Base-by-base conservation (phyloP, 2,113 vertebrate genomes). In the Cyprinodon brontotheroides region DNA sequence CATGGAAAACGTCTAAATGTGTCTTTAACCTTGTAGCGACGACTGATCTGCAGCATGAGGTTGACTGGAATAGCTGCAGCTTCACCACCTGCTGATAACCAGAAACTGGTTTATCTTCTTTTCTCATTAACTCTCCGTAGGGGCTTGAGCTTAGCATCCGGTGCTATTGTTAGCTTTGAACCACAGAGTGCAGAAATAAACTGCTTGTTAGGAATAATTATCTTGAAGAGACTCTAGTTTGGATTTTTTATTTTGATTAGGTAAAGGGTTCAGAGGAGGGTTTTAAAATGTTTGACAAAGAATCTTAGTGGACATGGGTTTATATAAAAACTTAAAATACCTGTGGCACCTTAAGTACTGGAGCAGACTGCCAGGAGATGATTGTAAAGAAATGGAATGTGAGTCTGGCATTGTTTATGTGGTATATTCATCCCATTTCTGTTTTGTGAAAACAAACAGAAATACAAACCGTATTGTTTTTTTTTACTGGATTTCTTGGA, bases 181-280 rank as follows among this genome's bases (percentile, higher is more conserved):
- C 80, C 74, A 61, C 69, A 71, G 50, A 70, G 11, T 12, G 45
- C 61, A 47, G 36, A 78, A 79, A 84, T 77, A 84, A 72, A 80
- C 60, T 2, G 15, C 29, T 39, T 50, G n/a, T 72, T 68, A 20
- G 68, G 65, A 77, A 61, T 61, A 1, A 65, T 68, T 48, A 63
- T 20, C 75, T 77, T 53, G 29, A 67, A 39, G 70, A 47, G 1
- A 41, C 53, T 6, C 11, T 4, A 13, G 8, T 37, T 5, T 61
- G 36, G 12, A 3, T 39, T 53, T 15, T 15, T 50, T 15, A 50
- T 13, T 50, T 50, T 50, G 8, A 50, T 50, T 50, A 50, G 29
- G 11, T 10, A 11, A 45, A 45, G 11, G 11, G 43, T 7, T 45
- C 43, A 45, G 43, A 10, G 9, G 43, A 10, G 43, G 5, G 43